phyloP scores from a whole-genome alignment of 2,113 vertebrate species.

The Origma solitaria region DNA sequence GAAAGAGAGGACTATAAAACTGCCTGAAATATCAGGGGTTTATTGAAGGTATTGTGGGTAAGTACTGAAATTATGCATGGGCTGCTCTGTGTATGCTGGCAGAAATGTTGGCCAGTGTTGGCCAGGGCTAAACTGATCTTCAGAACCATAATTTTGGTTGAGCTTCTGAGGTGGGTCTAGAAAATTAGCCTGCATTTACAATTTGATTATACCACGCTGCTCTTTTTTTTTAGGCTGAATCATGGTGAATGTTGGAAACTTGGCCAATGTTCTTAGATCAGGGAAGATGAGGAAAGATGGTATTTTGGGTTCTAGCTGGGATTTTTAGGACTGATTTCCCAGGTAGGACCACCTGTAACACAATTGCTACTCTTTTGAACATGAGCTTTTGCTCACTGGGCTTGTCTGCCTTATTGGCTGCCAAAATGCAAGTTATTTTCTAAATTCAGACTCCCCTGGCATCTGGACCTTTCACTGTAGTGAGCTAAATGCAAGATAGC shows the following conservation, averaged over 20 bases:
- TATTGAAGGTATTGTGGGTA: neutral
- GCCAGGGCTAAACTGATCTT: neutral
- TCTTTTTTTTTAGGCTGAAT: neutral
- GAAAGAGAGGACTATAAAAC: neutral
- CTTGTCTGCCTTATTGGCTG: neutral
- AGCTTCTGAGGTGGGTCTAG: neutral
- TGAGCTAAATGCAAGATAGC: neutral
- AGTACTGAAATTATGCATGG: neutral
- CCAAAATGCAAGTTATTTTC: neutral
- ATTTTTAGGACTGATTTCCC: neutral
- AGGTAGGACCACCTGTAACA: neutral
- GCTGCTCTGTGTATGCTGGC: neutral
- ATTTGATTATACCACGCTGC: neutral
- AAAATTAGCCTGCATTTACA: neutral
- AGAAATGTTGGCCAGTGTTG: neutral
- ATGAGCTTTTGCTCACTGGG: neutral
- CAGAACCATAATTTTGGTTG: constrained; percentile 4
- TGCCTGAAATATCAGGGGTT: rapidly evolving
- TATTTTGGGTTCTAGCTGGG: neutral
- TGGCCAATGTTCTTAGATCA: neutral
- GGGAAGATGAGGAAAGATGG: neutral
- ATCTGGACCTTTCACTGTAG: neutral
- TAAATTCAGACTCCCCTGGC: neutral
- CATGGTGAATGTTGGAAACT: neutral
- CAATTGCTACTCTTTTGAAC: neutral